Conservation (phyloP, 2,113 vertebrate genomes). For the Macaca mulatta region DNA sequence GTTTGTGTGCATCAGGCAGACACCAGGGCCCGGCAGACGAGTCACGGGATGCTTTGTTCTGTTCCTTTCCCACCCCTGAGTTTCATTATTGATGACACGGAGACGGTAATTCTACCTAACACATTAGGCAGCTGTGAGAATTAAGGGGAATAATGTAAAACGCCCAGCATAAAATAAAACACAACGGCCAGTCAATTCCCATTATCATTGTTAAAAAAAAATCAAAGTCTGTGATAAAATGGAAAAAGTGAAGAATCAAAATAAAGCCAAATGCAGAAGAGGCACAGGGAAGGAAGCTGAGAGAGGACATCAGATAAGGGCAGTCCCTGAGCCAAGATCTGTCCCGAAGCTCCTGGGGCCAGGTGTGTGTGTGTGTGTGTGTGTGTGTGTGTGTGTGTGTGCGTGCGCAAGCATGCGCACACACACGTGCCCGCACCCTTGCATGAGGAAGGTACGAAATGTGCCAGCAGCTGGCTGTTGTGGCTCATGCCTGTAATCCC, state of each 20-base stretch:
- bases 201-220: background rate
- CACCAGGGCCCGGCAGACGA: background rate
- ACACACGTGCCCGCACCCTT: background rate
- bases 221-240: background rate
- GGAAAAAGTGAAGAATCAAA: background rate
- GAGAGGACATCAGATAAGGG: background rate
- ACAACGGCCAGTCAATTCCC: background rate
- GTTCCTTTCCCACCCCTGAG: background rate
- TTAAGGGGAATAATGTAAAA: background rate
- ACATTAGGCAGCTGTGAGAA: background rate
- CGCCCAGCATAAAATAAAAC: background rate
- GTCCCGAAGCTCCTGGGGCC: background rate
- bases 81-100: background rate
- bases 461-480: background rate
- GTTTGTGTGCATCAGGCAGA: background rate
- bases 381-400: background rate
- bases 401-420: no score
- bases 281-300: background rate
- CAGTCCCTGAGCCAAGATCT: background rate
- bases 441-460: background rate
- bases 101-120: background rate
- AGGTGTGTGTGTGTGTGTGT: background rate
- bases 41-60: background rate
- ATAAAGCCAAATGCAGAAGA: background rate
- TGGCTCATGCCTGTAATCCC: no score